A percentile compares a stretch with the other conserved stretches of the same genome.
These are phyloP conservation scores for Pituophis catenifer DNA, from an alignment of 2,113 vertebrate genomes.

Conservation along the genomic window DNA sequence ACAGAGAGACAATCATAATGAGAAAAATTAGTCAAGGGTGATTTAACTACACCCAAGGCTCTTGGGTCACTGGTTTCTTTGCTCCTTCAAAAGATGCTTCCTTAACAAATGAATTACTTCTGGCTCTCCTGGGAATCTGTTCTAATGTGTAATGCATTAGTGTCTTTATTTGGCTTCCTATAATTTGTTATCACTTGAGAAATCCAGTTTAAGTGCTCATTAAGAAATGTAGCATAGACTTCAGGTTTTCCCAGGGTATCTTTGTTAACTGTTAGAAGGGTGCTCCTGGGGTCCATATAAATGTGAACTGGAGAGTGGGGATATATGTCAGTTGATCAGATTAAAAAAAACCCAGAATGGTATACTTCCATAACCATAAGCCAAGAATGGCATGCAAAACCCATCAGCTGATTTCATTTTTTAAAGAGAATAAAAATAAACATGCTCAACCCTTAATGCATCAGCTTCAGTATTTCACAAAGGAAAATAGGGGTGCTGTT, in stretches of 20 bases:
- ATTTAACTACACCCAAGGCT: not conserved
- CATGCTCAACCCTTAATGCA: not conserved
- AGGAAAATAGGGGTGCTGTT: not conserved
- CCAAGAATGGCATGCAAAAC: not conserved
- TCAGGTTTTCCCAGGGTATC: not conserved
- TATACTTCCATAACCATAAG: not conserved
- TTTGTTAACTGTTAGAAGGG: not conserved
- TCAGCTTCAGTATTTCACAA: not conserved
- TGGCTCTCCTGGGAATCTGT: not conserved
- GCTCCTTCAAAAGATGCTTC: not conserved
- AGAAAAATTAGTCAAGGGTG: slow-evolving; percentile 15
- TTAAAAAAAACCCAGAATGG: not conserved
- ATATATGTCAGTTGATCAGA: not conserved
- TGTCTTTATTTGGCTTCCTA: slow-evolving; percentile 9
- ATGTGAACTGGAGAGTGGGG: not conserved
- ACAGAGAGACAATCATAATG: not conserved
- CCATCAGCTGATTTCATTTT: not conserved
- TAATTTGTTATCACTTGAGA: not conserved
- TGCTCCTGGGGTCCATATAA: not conserved
- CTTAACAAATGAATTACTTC: slow-evolving; percentile 6
- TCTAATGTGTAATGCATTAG: not conserved
- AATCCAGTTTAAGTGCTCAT: not conserved
- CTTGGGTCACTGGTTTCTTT: not conserved
- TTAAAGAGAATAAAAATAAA: not conserved
- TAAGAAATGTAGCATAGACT: not conserved